A percentile compares a stretch with the other conserved stretches of the same genome.
These are phyloP conservation scores for Acromyrmex heyeri DNA, from an alignment of 1,140 invertebrate species.

Conservation along the genomic window DNA sequence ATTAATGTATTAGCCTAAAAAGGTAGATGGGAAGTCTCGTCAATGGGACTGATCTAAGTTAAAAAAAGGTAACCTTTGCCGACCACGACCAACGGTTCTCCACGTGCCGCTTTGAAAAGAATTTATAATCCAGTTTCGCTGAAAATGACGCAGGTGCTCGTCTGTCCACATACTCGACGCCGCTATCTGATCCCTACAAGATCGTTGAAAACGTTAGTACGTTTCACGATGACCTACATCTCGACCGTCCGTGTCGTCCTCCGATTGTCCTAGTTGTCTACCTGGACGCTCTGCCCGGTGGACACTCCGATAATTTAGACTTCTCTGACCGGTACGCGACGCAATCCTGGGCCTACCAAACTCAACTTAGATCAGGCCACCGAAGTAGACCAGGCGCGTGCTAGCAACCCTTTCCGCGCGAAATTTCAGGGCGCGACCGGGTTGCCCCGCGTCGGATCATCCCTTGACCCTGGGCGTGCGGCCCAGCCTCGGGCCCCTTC, in stretches of 20 bases:
- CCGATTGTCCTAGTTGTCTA: conserved; percentile 39
- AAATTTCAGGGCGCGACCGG: conserved; percentile 81
- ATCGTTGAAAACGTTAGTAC: conserved; percentile 77
- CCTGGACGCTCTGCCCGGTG: conserved; percentile 47
- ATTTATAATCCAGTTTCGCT: conserved; percentile 67
- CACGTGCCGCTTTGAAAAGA: conserved; percentile 53
- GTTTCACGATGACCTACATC: conserved; percentile 62
- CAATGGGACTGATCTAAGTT: background rate
- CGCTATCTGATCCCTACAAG: conserved; percentile 70
- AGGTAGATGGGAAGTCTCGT: background rate
- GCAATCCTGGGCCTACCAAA: background rate
- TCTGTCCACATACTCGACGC: conserved; percentile 64
- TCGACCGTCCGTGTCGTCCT: conserved; percentile 26
- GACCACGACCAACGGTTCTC: conserved; percentile 47
- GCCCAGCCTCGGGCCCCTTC: conserved; percentile 83
- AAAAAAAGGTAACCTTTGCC: conserved; percentile 37
- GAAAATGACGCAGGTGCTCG: conserved; percentile 75
- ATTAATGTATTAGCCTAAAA: conserved; percentile 7
- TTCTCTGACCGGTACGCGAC: conserved; percentile 57
- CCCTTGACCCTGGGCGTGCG: conserved; percentile 84
- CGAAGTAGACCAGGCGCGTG: conserved; percentile 77
- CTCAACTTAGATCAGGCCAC: conserved; percentile 6
- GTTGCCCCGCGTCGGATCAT: conserved; percentile 80
- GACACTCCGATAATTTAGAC: conserved; percentile 83
- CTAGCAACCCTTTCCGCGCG: conserved; percentile 66